Evolutionary conservation across 1,140 invertebrate species (phyloP), one percentile per base, ranked within the genome.

Genomic region (Copidosoma floridanum): DNA sequence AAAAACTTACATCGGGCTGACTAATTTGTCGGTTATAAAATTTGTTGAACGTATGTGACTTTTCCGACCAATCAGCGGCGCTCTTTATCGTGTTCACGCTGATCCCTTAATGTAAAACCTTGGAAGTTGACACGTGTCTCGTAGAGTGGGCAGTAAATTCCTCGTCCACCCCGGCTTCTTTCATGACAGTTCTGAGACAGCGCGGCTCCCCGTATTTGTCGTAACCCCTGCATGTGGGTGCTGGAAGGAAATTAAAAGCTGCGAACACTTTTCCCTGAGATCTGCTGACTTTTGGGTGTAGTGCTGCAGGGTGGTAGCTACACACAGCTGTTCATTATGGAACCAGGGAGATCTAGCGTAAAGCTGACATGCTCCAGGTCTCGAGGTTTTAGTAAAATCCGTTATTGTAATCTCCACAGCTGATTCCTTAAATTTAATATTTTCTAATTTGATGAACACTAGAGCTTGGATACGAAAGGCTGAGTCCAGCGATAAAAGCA

Each of bases 21-120:
- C 16, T 46, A 3, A 72, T 48, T 14, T 66, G 69, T 46, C 68
- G 54, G 38, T 70, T 65, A 64, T 71, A 68, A 32, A 71, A 70
- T 35, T 59, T 68, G 12, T 58, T 65, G 64, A 72, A 70, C 2
- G 63, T 56, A 11, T 61, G 59, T 3, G 66, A 68, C 27, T 62
- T 67, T 23, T 63, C 61, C 2, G 68, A 65, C 68, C 67, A 72
- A 5, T 65, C 64, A n/a, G 70, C 67, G 12, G 61, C 52, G 21
- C 52, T 62, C 37, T 67, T 56, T 21, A 72, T 72, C 3, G 50
- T 54, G 20, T 65, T 64, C 18, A 69, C 26, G 38, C 55, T 43
- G n/a, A 69, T 16, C 2, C 68, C 69, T 46, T 67, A 64, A 6
- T 55, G 10, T 16, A 29, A 21, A 2, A 69, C 69, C n/a, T 57